Percentiles rank a stretch among this genome's conserved stretches.
phyloP scores from a whole-genome alignment of 2,797 vertebrate species.

The Sciurus carolinensis region DNA sequence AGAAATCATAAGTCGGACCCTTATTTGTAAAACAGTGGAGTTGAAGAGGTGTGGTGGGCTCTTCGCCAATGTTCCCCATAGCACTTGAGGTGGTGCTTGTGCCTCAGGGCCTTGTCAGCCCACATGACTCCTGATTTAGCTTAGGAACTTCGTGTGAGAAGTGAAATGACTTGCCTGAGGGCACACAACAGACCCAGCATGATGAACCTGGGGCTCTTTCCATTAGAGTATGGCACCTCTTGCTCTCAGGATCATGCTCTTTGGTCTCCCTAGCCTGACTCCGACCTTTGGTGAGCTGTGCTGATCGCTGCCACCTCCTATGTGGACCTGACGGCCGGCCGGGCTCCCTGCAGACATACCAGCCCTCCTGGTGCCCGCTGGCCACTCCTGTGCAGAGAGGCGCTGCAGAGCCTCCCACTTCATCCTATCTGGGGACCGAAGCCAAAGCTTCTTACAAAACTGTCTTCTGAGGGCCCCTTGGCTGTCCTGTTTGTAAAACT shows the following conservation, averaged over 20 bases:
- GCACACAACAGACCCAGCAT: background rate
- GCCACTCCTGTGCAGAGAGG: background rate
- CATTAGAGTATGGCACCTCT: fast-evolving
- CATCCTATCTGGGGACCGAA: conserved; percentile 18
- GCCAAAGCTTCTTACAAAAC: conserved; percentile 86
- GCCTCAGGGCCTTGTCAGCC: background rate
- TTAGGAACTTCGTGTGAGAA: background rate
- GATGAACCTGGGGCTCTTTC: background rate
- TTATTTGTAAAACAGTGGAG: background rate
- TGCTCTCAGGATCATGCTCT: fast-evolving
- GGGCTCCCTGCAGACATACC: background rate
- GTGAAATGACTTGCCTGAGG: background rate
- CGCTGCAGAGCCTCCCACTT: background rate
- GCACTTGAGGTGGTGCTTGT: background rate
- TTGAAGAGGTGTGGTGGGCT: background rate
- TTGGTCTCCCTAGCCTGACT: background rate
- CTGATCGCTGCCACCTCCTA: background rate
- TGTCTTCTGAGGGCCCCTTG: conserved; percentile 79
- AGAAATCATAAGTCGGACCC: background rate
- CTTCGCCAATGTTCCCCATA: background rate
- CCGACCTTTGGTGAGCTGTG: background rate
- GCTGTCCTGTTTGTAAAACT: conserved; percentile 89
- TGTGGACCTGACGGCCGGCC: background rate
- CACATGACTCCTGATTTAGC: background rate
- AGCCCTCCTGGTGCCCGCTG: fast-evolving